Evolutionary conservation across 2,113 vertebrate genomes (phyloP), one percentile per base, ranked within the genome.

Genomic region (Bubalus kerabau): DNA sequence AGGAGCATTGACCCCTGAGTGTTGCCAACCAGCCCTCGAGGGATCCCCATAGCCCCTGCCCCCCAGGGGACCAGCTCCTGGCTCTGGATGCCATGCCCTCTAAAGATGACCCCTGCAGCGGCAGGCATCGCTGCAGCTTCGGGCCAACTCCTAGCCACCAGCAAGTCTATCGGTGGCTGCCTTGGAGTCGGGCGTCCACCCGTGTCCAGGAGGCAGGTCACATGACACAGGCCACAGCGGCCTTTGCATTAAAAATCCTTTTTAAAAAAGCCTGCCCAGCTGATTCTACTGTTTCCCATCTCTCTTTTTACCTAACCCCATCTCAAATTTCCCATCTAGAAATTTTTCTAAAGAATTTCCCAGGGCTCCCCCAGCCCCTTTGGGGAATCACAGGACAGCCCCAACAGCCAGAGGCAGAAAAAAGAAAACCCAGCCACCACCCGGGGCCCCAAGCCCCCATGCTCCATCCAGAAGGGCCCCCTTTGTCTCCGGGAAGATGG

Each of bases 401-500:
- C 7, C 74, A 40, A 50, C 9, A 46, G 83, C 4, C 19, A 43
- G 26, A 67, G 86, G 11, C 17, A 50, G 76, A 52, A 40, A 78
- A 67, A 9, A 36, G 4, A 85, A 6, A 52, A 9, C 7, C 16
- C 74, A 81, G 67, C 92, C 62, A 56, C 76, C 2, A 43, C 52
- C 7, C 0, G 0, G 32, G 32, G 46, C 67, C 80, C 7, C 82
- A 54, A 23, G 95, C 57, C 87, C 76, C 96, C 88, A 28, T 32
- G 74, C 12, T 96, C 14, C 26, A 4, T 76, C 71, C 95, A 83
- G 56, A 43, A 96, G 89, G 96, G 87, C 43, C 97, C 93, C 52
- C 86, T 95, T 32, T 21, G 95, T 95, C 95, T 95, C 95, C 5
- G 0, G 52, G 93, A 93, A 84, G 91, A 83, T n/a, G 95, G 96